These are phyloP conservation scores for Neotoxoptera formosana DNA, from an alignment of 1,140 invertebrate genomes.

Conservation along the genomic window DNA sequence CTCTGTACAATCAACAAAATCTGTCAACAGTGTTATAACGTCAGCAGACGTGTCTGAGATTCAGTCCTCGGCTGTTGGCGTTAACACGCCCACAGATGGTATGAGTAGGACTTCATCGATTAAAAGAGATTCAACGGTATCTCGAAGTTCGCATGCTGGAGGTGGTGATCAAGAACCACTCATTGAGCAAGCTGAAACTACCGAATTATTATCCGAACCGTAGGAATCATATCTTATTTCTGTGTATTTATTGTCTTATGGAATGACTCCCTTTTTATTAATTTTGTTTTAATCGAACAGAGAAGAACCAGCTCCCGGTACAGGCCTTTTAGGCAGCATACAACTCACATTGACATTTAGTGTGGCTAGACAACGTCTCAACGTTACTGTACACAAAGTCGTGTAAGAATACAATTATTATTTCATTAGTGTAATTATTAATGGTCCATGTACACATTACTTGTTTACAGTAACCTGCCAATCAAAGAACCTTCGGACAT, in stretches of 20 bases:
- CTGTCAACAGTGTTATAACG: neutral
- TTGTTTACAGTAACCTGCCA: constrained; percentile 77
- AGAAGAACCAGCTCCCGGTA: constrained; percentile 64
- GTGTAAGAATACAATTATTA: constrained; percentile 71
- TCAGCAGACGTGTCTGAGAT: constrained; percentile 11
- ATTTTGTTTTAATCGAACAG: neutral
- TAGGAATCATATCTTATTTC: neutral
- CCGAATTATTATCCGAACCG: neutral
- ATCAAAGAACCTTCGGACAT: constrained; percentile 86
- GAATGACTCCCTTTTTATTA: neutral
- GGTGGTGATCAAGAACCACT: constrained; percentile 30
- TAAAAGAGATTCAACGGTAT: constrained; percentile 27
- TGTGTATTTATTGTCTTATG: neutral
- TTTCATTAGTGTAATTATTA: neutral
- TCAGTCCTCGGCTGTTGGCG: neutral
- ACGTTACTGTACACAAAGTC: constrained; percentile 87
- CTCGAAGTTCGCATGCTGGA: neutral
- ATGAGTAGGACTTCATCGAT: constrained; percentile 1
- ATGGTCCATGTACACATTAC: neutral
- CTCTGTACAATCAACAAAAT: constrained; percentile 21
- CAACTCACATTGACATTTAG: constrained; percentile 88
- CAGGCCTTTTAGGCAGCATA: constrained; percentile 78
- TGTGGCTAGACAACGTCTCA: constrained; percentile 78
- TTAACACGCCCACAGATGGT: neutral
- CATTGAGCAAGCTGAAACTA: neutral